Evolutionary conservation across 2,888 invertebrate species (phyloP), one percentile per base, ranked within the genome.

Genomic region (Apodemia hepburni): DNA sequence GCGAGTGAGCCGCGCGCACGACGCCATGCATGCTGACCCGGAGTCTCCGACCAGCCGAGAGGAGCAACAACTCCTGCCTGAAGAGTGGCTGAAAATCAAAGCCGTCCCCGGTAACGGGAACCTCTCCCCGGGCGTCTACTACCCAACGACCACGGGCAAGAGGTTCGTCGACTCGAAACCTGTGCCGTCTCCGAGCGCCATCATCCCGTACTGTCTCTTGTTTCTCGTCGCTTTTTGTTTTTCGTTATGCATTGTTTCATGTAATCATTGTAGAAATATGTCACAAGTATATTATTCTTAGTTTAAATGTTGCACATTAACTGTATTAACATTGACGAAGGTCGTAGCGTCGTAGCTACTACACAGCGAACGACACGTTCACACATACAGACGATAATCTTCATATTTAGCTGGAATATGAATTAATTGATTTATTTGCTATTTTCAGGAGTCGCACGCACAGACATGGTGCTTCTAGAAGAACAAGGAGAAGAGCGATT

Each of bases 401-500:
- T 12, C 22, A 29, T 17, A 17, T 47, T 54, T 57, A 57, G 57
- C 27, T 57, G 27, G 18, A 6, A 27, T 29, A 27, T 8, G 8
- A 29, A 57, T 57, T 15, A 29, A 57, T 29, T n/a, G 3, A 7
- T 2, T 29, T 29, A 27, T 57, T 27, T 60, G 79, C 83, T 85
- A 73, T 78, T 92, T 89, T 65, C 90, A 95, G 95, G 92, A 95
- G 93, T 79, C 94, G 95, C 72, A 93, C 92, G 72, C 94, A 94
- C 77, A 92, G 95, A 70, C 93, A 94, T 64, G 95, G 95, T 17
- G 93, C 92, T 69, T 92, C 93, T 73, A 92, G 96, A 60, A 94
- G 96, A 77, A 93, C 96, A 61, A 94, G 97, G 57, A 92, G 96
- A 68, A 93, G 99, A 35, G 97, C 98, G 0, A 96, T 99, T 62